Evolutionary conservation across 2,888 invertebrate genomes (phyloP).

Genomic region (Aporophyla lueneburgensis): DNA sequence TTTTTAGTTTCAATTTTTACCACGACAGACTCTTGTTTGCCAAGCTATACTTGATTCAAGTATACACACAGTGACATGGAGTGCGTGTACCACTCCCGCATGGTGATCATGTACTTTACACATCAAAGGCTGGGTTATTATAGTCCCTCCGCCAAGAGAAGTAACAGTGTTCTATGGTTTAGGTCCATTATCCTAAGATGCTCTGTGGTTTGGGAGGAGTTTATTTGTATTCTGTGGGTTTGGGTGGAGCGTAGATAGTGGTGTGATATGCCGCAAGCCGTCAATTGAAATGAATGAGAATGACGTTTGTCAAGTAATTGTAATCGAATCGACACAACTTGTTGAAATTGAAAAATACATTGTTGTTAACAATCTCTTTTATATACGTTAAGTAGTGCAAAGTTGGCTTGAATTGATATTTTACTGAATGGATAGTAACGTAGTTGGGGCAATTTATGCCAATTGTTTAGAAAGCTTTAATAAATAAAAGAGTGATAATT

Average conservation of each 20-base stretch:
- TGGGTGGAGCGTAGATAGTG: not conserved
- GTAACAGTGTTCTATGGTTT: too few relatives aligned
- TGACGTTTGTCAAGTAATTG: constrained; percentile 35
- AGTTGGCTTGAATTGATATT: constrained; percentile 36
- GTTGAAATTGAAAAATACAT: constrained; percentile 51
- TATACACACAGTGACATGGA: too few relatives aligned
- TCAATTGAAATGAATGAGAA: constrained; percentile 49
- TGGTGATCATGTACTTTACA: too few relatives aligned
- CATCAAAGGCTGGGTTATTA: too few relatives aligned
- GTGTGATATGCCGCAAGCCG: constrained; percentile 31
- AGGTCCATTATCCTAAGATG: too few relatives aligned
- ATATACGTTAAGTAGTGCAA: constrained; percentile 19
- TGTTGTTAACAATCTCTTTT: constrained; percentile 49
- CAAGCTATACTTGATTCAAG: too few relatives aligned
- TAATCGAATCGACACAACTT: constrained; percentile 50
- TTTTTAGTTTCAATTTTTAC: too few relatives aligned
- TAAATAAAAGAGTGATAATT: constrained; percentile 29
- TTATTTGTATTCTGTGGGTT: too few relatives aligned
- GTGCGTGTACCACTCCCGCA: too few relatives aligned
- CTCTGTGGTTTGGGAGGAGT: not conserved
- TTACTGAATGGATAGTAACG: constrained; percentile 31
- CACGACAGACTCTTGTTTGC: too few relatives aligned
- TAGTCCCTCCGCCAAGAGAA: too few relatives aligned
- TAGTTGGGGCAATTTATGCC: constrained; percentile 19
- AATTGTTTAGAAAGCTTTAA: constrained; percentile 24